A percentile compares a stretch with the other conserved stretches of the same genome.
Evolutionary conservation across 2,888 invertebrate genomes (phyloP).

Genomic region (Pseudanteris insignis): DNA sequence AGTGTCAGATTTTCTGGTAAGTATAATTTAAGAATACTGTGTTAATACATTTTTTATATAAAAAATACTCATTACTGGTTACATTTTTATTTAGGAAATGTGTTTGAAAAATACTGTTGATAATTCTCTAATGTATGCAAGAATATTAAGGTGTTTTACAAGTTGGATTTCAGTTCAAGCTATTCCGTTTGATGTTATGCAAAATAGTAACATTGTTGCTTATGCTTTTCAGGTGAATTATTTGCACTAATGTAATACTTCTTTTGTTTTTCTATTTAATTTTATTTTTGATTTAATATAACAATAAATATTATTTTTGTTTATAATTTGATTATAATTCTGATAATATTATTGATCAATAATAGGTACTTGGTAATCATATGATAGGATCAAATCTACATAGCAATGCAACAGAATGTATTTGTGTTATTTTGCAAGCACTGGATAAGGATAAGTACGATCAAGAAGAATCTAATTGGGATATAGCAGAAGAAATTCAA

Average conservation of each 20-base stretch:
- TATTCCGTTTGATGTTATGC: constrained; percentile 78
- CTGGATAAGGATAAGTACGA: constrained; percentile 72
- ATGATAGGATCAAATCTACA: constrained; percentile 76
- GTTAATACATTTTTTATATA: too few species aligned
- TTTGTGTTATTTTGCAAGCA: constrained; percentile 85
- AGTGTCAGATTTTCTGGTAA: constrained; percentile 80
- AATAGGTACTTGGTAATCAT: constrained; percentile 72
- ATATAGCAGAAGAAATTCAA: constrained; percentile 66
- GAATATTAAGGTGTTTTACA: constrained; percentile 85
- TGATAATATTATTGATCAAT: too few species aligned
- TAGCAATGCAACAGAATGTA: constrained; percentile 89
- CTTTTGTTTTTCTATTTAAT: too few species aligned
- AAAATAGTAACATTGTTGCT: constrained; percentile 77
- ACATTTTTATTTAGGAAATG: constrained; percentile 74
- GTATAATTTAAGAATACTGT: too few species aligned
- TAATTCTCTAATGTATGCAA: constrained; percentile 75
- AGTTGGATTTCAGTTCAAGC: constrained; percentile 91
- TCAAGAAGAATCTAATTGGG: constrained; percentile 69
- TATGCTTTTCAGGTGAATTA: constrained; percentile 73
- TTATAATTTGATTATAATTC: too few species aligned
- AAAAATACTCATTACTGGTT: too few species aligned
- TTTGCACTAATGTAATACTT: too few species aligned
- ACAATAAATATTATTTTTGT: too few species aligned
- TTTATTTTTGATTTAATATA: too few species aligned
- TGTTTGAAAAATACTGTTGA: constrained; percentile 75